A percentile compares a stretch with the other conserved stretches of the same genome.
These are phyloP conservation scores for Dascillus cervinus DNA, from an alignment of 2,888 invertebrate genomes.

Conservation along the genomic window DNA sequence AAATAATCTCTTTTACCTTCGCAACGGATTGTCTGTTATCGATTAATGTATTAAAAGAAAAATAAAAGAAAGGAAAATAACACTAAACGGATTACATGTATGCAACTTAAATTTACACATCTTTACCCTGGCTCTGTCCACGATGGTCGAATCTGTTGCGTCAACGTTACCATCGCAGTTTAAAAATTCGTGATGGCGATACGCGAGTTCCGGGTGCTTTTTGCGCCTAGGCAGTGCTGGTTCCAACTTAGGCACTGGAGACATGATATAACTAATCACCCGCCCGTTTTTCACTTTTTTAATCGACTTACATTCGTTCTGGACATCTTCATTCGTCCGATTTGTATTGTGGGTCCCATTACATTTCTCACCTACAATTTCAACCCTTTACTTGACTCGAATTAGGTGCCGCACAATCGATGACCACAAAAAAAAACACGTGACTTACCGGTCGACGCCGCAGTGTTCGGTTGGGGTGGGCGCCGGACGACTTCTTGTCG, in stretches of 20 bases:
- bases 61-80: background rate
- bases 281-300: constrained; percentile 24
- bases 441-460: constrained; percentile 27
- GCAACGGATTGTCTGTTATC: too few relatives aligned
- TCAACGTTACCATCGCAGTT: constrained; percentile 53
- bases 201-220: constrained; percentile 83
- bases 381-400: background rate
- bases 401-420: too few relatives aligned
- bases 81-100: background rate
- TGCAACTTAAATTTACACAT: too few relatives aligned
- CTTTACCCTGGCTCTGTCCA: constrained; percentile 60
- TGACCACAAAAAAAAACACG: constrained; percentile 8
- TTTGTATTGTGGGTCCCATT: constrained; percentile 29
- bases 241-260: constrained; percentile 54
- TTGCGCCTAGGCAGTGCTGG: constrained; percentile 80
- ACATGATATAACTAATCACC: constrained; percentile 28
- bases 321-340: constrained; percentile 35
- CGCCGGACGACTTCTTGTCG: constrained; percentile 64
- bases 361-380: constrained; percentile 28
- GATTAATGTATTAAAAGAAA: too few relatives aligned
- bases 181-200: constrained; percentile 78
- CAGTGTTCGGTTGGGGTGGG: constrained; percentile 47
- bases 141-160: constrained; percentile 48
- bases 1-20: too few relatives aligned
- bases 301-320: constrained; percentile 33